A percentile compares a stretch with the other conserved stretches of the same genome.
phyloP scores from a whole-genome alignment of 2,888 invertebrate species.

The Habroteleia sp. region DNA sequence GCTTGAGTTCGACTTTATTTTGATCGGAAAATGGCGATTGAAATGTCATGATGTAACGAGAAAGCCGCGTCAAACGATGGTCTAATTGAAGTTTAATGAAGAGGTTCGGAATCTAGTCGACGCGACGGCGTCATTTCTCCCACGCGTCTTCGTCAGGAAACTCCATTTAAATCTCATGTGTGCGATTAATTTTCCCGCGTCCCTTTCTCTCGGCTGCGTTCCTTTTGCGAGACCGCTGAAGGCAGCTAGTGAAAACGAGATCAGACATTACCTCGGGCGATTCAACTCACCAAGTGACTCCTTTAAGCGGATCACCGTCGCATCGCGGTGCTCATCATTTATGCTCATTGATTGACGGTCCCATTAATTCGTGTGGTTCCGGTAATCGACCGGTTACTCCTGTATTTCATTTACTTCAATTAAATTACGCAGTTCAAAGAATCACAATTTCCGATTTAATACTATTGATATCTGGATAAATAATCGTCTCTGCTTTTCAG shows the following conservation, averaged over 20 bases:
- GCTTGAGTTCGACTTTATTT: conserved; percentile 1
- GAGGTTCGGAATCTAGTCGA: conserved; percentile 27
- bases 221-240: conserved; percentile 37
- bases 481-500: too few relatives aligned
- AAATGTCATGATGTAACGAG: conserved; percentile 42
- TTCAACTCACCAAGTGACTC: conserved; percentile 47
- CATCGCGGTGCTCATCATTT: conserved; percentile 27
- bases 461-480: too few relatives aligned
- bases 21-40: conserved; percentile 32
- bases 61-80: conserved; percentile 39
- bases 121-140: conserved; percentile 40
- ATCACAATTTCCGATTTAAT: too few relatives aligned
- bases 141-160: conserved; percentile 51
- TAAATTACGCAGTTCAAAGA: too few relatives aligned
- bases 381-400: conserved; percentile 2
- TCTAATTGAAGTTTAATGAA: conserved; percentile 55
- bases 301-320: conserved; percentile 44
- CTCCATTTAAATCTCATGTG: conserved; percentile 61
- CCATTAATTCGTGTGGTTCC: conserved; percentile 23
- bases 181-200: conserved; percentile 55
- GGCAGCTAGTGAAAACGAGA: conserved; percentile 53
- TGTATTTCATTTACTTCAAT: conserved; percentile 18
- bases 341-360: conserved; percentile 38
- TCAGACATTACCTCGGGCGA: conserved; percentile 60
- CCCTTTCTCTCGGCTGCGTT: conserved; percentile 45